Conservation (phyloP, 2,888 invertebrate species). For the Eupeodes latifasciatus region DNA sequence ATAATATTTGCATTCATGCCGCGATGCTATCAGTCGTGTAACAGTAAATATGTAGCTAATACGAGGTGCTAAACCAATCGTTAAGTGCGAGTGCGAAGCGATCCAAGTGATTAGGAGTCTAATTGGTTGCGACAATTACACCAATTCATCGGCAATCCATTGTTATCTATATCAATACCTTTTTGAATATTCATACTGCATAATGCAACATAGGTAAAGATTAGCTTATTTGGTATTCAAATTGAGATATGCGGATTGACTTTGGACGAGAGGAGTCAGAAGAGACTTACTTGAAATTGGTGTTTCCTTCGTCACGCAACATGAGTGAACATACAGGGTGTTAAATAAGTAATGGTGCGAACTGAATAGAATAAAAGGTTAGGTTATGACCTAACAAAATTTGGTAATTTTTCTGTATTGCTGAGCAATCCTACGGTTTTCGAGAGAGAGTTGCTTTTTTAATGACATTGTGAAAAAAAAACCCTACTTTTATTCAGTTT, state of each 20-base stretch:
- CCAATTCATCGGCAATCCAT: slow-evolving; percentile 43
- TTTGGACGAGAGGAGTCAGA: background rate
- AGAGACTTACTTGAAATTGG: background rate
- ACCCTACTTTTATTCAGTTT: too few relatives aligned
- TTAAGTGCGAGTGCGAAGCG: slow-evolving; percentile 42
- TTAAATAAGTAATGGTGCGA: too few relatives aligned
- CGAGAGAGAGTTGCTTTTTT: too few relatives aligned
- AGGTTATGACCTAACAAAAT: too few relatives aligned
- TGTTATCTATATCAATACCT: slow-evolving; percentile 9
- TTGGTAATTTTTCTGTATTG: too few relatives aligned
- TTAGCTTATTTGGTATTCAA: slow-evolving; percentile 43
- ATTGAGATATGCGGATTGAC: slow-evolving; percentile 14
- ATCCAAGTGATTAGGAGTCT: slow-evolving; percentile 49
- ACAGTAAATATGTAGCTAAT: slow-evolving; percentile 44
- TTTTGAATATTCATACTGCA: slow-evolving; percentile 24
- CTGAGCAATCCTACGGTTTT: too few relatives aligned
- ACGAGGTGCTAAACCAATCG: slow-evolving; percentile 50
- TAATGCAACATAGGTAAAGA: slow-evolving; percentile 10
- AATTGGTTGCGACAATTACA: slow-evolving; percentile 52
- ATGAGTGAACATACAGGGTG: too few relatives aligned
- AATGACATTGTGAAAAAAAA: too few relatives aligned
- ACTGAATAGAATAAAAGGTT: too few relatives aligned
- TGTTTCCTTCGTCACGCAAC: slow-evolving; percentile 4
- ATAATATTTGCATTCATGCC: slow-evolving; percentile 52
- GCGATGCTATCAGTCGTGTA: slow-evolving; percentile 20